phyloP scores from a whole-genome alignment of 2,113 vertebrate species.

The Elachura formosa region DNA sequence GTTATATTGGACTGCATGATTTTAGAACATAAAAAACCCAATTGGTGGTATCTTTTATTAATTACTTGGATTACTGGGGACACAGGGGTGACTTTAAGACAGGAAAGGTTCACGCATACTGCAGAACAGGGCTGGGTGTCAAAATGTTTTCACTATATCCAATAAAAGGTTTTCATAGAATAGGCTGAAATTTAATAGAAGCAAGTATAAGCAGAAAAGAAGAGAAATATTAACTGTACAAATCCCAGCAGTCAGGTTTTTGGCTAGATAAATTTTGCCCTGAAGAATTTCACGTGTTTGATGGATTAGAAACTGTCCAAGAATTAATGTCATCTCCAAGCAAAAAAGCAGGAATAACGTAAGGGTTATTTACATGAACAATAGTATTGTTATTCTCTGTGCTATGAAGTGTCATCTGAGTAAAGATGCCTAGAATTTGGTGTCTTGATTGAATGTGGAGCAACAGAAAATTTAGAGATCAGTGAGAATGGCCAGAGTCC shows the following conservation, averaged over 20 bases:
- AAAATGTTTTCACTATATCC: not conserved
- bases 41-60: not conserved
- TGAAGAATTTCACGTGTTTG: not conserved
- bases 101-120: not conserved
- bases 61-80: not conserved
- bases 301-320: not conserved
- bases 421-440: not conserved
- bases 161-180: not conserved
- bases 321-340: not conserved
- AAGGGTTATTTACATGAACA: not conserved
- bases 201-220: not conserved
- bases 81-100: not conserved
- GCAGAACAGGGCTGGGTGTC: not conserved
- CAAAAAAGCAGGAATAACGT: not conserved
- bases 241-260: not conserved
- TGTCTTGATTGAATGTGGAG: not conserved
- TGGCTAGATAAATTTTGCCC: not conserved
- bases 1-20: not conserved
- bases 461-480: not conserved
- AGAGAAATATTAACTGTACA: not conserved
- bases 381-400: not conserved
- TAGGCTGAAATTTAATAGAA: not conserved
- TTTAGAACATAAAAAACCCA: not conserved
- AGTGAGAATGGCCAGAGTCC: not conserved
- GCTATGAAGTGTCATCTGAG: not conserved